Percentiles rank a stretch among this genome's conserved stretches.
Evolutionary conservation across 2,888 invertebrate species (phyloP).

Genomic region (Ophonus ardosiacus): DNA sequence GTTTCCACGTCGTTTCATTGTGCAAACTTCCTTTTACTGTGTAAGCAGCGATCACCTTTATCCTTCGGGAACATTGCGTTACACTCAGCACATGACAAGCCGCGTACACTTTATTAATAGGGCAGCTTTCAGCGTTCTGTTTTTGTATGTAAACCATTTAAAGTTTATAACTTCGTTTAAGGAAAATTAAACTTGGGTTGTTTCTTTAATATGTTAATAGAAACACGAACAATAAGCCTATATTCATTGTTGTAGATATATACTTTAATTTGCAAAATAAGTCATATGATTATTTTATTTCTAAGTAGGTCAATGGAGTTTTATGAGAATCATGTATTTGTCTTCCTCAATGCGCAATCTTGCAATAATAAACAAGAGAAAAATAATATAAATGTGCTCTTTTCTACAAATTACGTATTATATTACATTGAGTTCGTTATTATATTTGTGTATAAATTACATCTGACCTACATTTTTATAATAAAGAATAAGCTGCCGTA

Average conservation of each 20-base stretch:
- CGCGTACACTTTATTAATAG: not conserved
- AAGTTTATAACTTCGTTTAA: slow-evolving; percentile 12
- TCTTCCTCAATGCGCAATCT: not conserved
- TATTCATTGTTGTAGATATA: not conserved
- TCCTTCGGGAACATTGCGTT: not conserved
- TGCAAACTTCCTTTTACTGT: not conserved
- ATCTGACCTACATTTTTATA: too few species aligned
- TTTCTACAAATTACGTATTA: not conserved
- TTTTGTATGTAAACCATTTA: slow-evolving; percentile 3
- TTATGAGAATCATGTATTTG: slow-evolving; percentile 12
- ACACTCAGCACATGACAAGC: not conserved
- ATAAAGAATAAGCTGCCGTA: too few species aligned
- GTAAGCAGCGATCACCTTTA: not conserved
- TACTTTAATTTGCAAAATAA: not conserved
- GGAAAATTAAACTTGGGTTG: not conserved
- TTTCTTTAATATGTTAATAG: not conserved
- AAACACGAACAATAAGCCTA: not conserved
- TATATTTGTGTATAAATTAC: too few species aligned
- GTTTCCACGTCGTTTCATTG: too few species aligned
- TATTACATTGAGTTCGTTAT: too few species aligned
- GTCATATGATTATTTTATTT: not conserved
- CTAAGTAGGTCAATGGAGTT: slow-evolving; percentile 1
- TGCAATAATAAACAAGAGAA: not conserved
- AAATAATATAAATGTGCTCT: not conserved
- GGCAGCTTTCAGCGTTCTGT: not conserved